Base-by-base conservation (phyloP, 2,888 invertebrate species). In the Dryocosmus kuriphilus region DNA sequence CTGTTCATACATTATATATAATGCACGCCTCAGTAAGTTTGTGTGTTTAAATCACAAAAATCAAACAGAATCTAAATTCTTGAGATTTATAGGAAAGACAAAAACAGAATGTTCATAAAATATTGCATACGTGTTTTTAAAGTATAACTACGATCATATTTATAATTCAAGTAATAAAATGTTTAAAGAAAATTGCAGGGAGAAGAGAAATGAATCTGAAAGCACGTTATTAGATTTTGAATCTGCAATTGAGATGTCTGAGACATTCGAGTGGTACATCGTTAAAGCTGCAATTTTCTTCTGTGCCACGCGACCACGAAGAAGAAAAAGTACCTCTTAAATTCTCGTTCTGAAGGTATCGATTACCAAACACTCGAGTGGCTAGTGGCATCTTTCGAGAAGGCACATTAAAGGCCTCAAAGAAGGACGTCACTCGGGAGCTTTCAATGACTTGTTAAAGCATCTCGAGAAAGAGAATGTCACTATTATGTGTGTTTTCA, bases 341-440 rank as follows among this genome's bases (percentile, higher is more conserved):
- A 80, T 82, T 79, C 81, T 71, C 62, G 24, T 83, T 79, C 80
- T 83, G 79, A 79, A 83, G 81, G 79, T 85, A 83, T 84, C 86
- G 86, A 87, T 86, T 85, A 85, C 85, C 82, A 85, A 85, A 82
- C 82, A 83, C 81, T 86, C 80, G 77, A 85, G 61, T 77, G 76
- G 81, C 80, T 75, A 85, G 82, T 80, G 82, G 78, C 77, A 80
- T 80, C 80, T 84, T 85, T 82, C 79, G 80, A 76, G 82, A 77
- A 77, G 76, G 80, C 51, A 71, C 51, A 24, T 41, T 38, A 22
- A 65, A 65, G n/a, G 65, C 38, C 11, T 65, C 35, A 65, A n/a
- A 35, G 30, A 51, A 51, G 38, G 8, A 41, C 27, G 27, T 67
- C 65, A 67, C 74, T 30, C 32, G 8, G 16, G 24, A 24, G 30